Evolutionary conservation across 2,797 vertebrate species (phyloP).

Genomic region (Coluber constrictor): DNA sequence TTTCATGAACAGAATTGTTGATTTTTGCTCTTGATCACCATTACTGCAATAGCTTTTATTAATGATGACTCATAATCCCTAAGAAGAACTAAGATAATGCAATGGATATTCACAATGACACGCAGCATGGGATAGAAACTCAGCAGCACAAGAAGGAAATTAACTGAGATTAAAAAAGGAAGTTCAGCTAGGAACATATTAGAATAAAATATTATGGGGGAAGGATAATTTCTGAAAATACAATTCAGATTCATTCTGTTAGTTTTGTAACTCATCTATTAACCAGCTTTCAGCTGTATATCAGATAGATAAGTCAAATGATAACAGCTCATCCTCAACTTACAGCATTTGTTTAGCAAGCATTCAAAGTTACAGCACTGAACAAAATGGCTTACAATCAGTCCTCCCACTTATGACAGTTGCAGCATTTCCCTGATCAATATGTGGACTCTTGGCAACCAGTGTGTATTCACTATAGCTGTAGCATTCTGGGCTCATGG

Average conservation of each 20-base stretch:
- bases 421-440: too few relatives aligned
- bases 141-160: conserved; percentile 18
- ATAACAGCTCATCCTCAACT: background rate
- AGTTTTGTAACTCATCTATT: background rate
- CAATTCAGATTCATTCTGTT: background rate
- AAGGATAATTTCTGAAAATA: background rate
- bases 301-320: background rate
- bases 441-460: too few relatives aligned
- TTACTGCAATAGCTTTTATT: conserved; percentile 6
- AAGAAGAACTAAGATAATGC: conserved; percentile 21
- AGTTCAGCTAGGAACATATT: background rate
- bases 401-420: too few relatives aligned
- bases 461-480: too few relatives aligned
- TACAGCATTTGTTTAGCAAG: background rate
- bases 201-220: background rate
- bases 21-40: conserved; percentile 16
- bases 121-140: conserved; percentile 5
- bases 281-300: background rate
- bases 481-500: too few relatives aligned
- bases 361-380: background rate
- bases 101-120: conserved; percentile 9
- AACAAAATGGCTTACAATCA: too few relatives aligned
- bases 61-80: conserved; percentile 18
- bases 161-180: conserved; percentile 12
- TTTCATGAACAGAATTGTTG: conserved; percentile 1